Base-by-base conservation (phyloP, 2,797 vertebrate genomes). In the Myoxocephalus aenaeus region DNA sequence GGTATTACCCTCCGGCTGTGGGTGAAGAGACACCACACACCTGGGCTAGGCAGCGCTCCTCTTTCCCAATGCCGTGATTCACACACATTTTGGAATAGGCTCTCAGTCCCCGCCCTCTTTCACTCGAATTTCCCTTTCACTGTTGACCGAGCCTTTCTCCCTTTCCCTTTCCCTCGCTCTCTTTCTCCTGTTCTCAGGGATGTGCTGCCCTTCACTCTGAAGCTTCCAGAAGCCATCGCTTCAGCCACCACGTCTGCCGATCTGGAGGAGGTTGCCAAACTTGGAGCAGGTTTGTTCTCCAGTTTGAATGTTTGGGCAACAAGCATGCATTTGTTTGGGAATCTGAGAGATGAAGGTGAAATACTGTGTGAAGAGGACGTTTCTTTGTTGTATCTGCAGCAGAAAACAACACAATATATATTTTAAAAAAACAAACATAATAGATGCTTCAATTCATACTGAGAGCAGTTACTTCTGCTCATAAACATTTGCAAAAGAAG, bases 181-280 rank as follows among this genome's bases (percentile, higher is more conserved):
- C 83, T 65, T 25, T 71, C 25, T 57, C 17, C 79, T 57, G 61
- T 62, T 56, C 63, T 58, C 65, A 99, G 98, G 89, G 98, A 99
- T 56, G 96, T 99, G 77, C 91, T 99, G 84, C 97, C 97, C 0
- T 98, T 97, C 89, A 96, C 96, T 27, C 93, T 99, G 92, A 97
- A 96, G 92, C 91, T 99, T 67, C 97, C 97, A 68, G 94, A 95
- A 73, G 93, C 93, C 73, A 94, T 99, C 63, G 81, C 94, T 77
- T 87, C 93, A 81, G 96, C 97, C 80, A 95, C 92, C 83, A 96
- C 95, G 0, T 94, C 96, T 77, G 89, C 93, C 63, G 95, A 97
- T 42, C 96, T 98, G 13, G 95, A 97, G 89, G 94, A 96, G 81
- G 79, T 98, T 65, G 95, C 96, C 73, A 95, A 97, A 82, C 92